Conservation (phyloP, 1,140 invertebrate genomes). For the Trypoxylus dichotomus region DNA sequence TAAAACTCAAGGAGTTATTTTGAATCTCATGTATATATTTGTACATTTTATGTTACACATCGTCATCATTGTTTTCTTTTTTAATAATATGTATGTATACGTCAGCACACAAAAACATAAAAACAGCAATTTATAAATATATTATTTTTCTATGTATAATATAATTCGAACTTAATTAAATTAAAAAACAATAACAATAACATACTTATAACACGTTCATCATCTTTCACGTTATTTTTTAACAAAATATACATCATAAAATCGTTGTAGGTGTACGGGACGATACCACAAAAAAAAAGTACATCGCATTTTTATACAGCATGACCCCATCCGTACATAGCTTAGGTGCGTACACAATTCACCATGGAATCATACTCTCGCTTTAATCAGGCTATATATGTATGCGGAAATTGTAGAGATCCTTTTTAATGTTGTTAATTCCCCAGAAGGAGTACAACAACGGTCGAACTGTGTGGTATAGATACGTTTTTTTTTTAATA, state of each 20-base stretch:
- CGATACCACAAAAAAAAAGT: not conserved
- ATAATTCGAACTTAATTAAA: conserved; percentile 12
- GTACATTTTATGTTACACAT: conserved; percentile 31
- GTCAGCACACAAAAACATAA: conserved; percentile 17
- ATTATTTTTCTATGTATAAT: conserved; percentile 1
- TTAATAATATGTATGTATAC: not conserved
- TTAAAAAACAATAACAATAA: not conserved
- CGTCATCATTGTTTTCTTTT: not conserved
- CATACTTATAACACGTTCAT: not conserved
- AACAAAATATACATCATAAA: conserved; percentile 21
- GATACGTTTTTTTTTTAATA: not conserved
- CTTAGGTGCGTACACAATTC: not conserved
- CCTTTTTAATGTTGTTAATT: not conserved
- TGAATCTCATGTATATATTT: conserved; percentile 30
- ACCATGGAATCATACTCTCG: not conserved
- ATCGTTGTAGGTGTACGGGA: conserved; percentile 4
- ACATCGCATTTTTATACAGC: not conserved
- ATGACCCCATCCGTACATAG: not conserved
- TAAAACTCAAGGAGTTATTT: not conserved
- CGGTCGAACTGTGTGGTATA: not conserved
- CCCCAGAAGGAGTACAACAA: not conserved
- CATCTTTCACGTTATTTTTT: not conserved
- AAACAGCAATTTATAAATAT: conserved; percentile 29
- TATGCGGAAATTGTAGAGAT: not conserved
- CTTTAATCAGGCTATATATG: not conserved